phyloP scores from a whole-genome alignment of 2,888 invertebrate species.

The Plutella xylostella region DNA sequence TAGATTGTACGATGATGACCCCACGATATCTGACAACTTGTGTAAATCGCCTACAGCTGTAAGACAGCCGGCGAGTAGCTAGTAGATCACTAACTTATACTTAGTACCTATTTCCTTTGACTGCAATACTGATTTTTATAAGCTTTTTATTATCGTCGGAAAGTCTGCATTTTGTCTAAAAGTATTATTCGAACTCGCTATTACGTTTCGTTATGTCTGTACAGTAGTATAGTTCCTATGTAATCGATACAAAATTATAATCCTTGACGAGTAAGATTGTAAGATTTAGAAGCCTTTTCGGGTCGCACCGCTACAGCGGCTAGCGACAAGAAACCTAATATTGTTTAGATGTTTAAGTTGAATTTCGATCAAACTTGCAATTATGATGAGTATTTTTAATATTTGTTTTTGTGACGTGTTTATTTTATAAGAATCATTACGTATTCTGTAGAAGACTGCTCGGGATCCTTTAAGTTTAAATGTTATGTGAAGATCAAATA shows the following conservation, averaged over 20 bases:
- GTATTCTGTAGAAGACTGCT: constrained; percentile 61
- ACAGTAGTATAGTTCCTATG: constrained; percentile 67
- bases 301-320: no score
- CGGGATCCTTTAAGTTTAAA: constrained; percentile 22
- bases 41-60: neutral
- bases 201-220: constrained; percentile 47
- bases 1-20: constrained; percentile 21
- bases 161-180: constrained; percentile 14
- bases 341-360: constrained; percentile 34
- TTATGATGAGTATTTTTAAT: constrained; percentile 14
- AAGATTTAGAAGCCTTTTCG: constrained; percentile 39
- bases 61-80: neutral
- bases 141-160: neutral
- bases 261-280: constrained; percentile 51
- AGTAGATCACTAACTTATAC: no score
- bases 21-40: neutral
- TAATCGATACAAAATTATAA: constrained; percentile 64
- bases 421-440: constrained; percentile 21
- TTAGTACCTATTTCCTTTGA: neutral
- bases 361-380: constrained; percentile 47
- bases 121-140: constrained; percentile 1
- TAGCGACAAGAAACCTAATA: no score
- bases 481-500: neutral
- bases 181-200: constrained; percentile 36
- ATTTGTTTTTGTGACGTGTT: constrained; percentile 26